A percentile compares a stretch with the other conserved stretches of the same genome.
These are phyloP conservation scores for Megaceryle maxima DNA, from an alignment of 2,113 vertebrate genomes.

Conservation along the genomic window DNA sequence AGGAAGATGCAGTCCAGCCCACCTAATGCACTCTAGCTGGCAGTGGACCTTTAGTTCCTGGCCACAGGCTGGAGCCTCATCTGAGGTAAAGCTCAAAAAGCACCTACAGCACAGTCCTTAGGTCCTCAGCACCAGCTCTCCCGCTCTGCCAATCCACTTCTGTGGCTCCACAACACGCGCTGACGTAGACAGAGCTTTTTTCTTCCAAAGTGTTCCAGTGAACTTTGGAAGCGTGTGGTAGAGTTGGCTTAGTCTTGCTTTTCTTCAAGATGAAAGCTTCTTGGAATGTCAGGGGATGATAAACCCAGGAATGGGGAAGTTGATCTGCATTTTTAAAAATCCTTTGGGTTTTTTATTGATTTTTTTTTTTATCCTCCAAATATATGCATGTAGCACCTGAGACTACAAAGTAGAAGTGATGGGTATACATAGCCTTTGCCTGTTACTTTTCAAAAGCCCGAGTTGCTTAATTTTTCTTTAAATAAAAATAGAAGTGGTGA, in stretches of 20 bases:
- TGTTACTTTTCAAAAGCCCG: constrained; percentile 1
- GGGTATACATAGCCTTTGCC: not conserved
- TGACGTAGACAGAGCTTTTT: not conserved
- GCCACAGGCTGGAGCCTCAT: not conserved
- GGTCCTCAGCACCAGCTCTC: not conserved
- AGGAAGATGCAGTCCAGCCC: not conserved
- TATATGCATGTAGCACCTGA: not conserved
- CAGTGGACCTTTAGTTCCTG: not conserved
- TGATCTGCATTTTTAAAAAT: not conserved
- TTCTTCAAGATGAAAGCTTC: not conserved
- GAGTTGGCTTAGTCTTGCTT: not conserved
- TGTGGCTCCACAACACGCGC: fast-evolving
- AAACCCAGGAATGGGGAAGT: not conserved
- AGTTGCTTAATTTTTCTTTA: constrained; percentile 19
- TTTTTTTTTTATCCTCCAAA: not conserved
- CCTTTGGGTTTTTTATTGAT: not conserved
- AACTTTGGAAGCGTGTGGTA: not conserved
- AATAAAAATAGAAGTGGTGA: constrained; percentile 18
- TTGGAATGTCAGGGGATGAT: not conserved
- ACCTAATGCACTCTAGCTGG: fast-evolving
- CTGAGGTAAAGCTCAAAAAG: not conserved
- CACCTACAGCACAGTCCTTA: not conserved
- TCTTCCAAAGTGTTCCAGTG: not conserved
- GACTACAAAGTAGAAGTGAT: not conserved
- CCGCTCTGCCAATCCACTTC: not conserved